Percentiles rank a stretch among this genome's conserved stretches.
phyloP scores from a whole-genome alignment of 2,113 vertebrate genomes.

The Tringa solitaria region DNA sequence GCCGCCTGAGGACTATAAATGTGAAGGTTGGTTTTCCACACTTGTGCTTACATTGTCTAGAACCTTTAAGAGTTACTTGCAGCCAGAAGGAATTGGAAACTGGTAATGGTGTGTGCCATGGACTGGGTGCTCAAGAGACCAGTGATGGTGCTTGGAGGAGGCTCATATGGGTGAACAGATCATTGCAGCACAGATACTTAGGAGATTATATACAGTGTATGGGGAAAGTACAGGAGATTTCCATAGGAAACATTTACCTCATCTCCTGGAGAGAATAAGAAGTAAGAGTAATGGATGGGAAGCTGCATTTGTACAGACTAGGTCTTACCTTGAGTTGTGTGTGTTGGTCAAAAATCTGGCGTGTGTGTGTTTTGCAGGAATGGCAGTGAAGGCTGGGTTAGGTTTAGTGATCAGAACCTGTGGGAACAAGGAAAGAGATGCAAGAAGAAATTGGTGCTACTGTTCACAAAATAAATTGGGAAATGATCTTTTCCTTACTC shows the following conservation, averaged over 20 bases:
- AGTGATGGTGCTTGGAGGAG: neutral
- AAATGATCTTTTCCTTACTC: neutral
- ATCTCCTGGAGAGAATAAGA: neutral
- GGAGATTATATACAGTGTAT: neutral
- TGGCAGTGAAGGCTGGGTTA: neutral
- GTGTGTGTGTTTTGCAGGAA: neutral
- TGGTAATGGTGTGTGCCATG: neutral
- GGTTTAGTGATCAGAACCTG: neutral
- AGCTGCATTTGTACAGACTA: neutral
- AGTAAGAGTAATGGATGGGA: neutral
- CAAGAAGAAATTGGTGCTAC: neutral
- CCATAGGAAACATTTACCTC: neutral
- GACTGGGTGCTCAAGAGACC: neutral
- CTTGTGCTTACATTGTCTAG: neutral
- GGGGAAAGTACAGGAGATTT: neutral
- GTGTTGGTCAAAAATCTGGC: neutral
- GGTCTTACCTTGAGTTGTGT: fast-evolving
- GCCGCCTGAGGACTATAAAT: neutral
- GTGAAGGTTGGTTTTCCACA: neutral
- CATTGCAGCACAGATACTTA: neutral
- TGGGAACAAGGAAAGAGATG: neutral
- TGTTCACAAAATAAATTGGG: neutral
- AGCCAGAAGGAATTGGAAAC: neutral
- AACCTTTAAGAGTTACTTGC: neutral
- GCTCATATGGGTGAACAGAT: neutral